Evolutionary conservation across 2,888 invertebrate genomes (phyloP).

Genomic region (Osedax frankpressi): DNA sequence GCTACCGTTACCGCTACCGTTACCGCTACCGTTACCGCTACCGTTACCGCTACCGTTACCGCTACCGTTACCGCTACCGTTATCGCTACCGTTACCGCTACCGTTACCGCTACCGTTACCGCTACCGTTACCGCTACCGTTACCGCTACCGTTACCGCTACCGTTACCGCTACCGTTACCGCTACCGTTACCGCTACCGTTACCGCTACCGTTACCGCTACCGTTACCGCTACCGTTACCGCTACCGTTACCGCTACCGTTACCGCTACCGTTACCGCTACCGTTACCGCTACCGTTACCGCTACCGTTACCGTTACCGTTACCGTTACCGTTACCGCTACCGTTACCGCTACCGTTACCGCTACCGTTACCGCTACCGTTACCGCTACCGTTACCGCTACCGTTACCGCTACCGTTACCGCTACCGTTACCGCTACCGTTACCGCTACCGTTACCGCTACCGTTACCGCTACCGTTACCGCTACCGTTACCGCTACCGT

Average conservation of each 20-base stretch:
- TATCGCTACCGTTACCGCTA: conserved; percentile 1
- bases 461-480: conserved; percentile 10
- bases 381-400: conserved; percentile 9
- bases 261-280: conserved; percentile 11
- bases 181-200: neutral
- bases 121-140: neutral
- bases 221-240: neutral
- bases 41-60: conserved; percentile 9
- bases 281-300: conserved; percentile 9
- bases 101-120: conserved; percentile 1
- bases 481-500: conserved; percentile 1
- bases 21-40: conserved; percentile 10
- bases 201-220: neutral
- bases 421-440: conserved; percentile 9
- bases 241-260: conserved; percentile 10
- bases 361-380: conserved; percentile 10
- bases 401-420: conserved; percentile 9
- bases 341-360: conserved; percentile 8
- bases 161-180: neutral
- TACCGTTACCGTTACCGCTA: conserved; percentile 9
- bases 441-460: conserved; percentile 11
- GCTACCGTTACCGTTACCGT: conserved; percentile 6
- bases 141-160: conserved; percentile 7
- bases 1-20: conserved; percentile 10
- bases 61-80: conserved; percentile 11